These are phyloP conservation scores for Sebastes diaconus DNA, from an alignment of 2,797 vertebrate species.

Conservation along the genomic window DNA sequence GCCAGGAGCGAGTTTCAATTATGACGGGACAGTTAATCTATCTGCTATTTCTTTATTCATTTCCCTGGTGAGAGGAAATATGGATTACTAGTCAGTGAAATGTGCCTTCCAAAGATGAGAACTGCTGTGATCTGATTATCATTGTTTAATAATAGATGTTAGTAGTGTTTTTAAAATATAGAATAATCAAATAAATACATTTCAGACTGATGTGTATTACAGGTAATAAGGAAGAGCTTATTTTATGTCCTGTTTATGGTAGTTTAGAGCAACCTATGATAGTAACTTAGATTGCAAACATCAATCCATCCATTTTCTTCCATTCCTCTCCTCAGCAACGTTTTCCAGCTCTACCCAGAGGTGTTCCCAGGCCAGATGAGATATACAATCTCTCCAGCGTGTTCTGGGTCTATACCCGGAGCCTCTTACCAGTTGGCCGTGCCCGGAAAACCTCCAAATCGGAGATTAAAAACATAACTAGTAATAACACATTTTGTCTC, in stretches of 20 bases:
- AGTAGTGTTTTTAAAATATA: not conserved
- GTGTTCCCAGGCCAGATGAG: no score
- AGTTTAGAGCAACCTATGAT: not conserved
- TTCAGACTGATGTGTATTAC: not conserved
- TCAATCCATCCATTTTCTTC: no score
- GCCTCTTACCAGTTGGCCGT: no score
- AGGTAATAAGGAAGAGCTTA: conserved; percentile 1
- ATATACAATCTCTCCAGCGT: no score
- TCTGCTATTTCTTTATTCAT: conserved; percentile 56
- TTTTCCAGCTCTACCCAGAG: no score
- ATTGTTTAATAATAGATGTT: conserved; percentile 34
- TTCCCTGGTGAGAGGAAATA: conserved; percentile 46
- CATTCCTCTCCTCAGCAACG: no score
- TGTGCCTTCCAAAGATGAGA: conserved; percentile 23
- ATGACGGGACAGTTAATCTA: conserved; percentile 62
- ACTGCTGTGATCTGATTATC: conserved; percentile 20
- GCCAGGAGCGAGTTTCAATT: conserved; percentile 61
- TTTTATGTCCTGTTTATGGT: not conserved
- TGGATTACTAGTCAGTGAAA: conserved; percentile 38
- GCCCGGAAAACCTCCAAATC: no score
- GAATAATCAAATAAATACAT: not conserved
- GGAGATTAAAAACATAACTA: no score
- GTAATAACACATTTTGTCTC: not conserved
- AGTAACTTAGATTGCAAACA: not conserved
- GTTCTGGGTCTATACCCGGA: no score